Conservation (phyloP, 2,113 vertebrate genomes). For the Apodemus speciosus region DNA sequence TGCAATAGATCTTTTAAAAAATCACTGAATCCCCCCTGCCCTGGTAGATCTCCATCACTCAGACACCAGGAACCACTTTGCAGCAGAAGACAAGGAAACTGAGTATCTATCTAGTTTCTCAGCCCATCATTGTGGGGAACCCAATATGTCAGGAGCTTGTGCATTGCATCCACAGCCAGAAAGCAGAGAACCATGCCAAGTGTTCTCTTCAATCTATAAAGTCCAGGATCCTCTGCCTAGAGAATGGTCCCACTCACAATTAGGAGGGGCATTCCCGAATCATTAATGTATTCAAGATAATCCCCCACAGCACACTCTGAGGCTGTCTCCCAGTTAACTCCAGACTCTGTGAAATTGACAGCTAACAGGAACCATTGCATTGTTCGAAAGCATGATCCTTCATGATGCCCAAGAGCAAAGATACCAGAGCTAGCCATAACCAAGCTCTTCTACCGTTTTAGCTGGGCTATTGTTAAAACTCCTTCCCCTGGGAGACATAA, state of each 20-base stretch:
- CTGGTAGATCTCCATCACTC: not conserved
- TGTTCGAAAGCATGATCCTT: accelerated
- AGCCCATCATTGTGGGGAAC: no score
- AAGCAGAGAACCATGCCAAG: not conserved
- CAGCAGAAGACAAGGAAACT: not conserved
- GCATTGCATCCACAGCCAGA: not conserved
- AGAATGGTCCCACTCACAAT: not conserved
- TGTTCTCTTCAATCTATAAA: no score
- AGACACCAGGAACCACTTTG: not conserved
- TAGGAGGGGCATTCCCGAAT: no score
- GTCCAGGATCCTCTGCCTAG: not conserved
- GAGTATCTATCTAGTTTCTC: no score
- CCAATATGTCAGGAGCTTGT: not conserved
- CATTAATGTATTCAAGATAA: not conserved
- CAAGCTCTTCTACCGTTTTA: not conserved
- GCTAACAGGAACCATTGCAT: not conserved
- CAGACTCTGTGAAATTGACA: not conserved
- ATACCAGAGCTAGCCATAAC: not conserved
- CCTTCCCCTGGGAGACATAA: not conserved
- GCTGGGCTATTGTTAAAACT: not conserved
- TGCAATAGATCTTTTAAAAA: not conserved
- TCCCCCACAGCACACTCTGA: not conserved
- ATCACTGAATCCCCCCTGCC: not conserved
- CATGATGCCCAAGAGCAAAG: not conserved
- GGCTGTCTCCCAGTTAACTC: not conserved